phyloP scores from a whole-genome alignment of 2,797 vertebrate genomes.

The Eleutherodactylus coqui region DNA sequence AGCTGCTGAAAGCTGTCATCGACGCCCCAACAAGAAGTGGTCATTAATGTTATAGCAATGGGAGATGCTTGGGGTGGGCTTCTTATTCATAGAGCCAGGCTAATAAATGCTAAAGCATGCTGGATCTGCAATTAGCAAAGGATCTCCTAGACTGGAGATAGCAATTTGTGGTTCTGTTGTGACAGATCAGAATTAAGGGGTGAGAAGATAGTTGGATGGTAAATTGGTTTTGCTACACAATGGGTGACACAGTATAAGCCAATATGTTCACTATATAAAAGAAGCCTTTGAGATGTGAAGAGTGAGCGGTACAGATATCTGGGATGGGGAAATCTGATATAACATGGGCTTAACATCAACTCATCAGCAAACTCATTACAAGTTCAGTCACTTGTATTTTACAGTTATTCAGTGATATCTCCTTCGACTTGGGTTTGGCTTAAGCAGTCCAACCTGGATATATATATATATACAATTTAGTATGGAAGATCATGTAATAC shows the following conservation, averaged over 20 bases:
- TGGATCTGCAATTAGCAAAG: constrained; percentile 36
- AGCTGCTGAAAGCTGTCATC: constrained; percentile 46
- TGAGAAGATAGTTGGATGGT: constrained; percentile 37
- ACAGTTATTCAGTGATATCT: too few relatives aligned
- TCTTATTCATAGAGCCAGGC: background rate
- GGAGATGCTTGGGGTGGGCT: constrained; percentile 28
- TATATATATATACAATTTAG: too few relatives aligned
- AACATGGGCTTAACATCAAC: background rate
- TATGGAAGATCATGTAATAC: too few relatives aligned
- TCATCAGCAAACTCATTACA: too few relatives aligned
- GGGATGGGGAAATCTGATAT: background rate
- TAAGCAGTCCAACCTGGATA: too few relatives aligned
- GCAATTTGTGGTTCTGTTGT: constrained; percentile 56
- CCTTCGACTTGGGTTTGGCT: too few relatives aligned
- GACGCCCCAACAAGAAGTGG: constrained; percentile 7
- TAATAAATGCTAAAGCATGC: constrained; percentile 22
- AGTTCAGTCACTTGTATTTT: too few relatives aligned
- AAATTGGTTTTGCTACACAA: constrained; percentile 37
- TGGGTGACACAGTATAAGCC: background rate
- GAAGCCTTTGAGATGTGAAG: background rate
- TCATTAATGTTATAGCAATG: constrained; percentile 26
- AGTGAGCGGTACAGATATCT: background rate
- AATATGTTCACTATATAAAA: background rate
- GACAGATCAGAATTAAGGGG: constrained; percentile 57
- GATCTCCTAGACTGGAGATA: constrained; percentile 42